phyloP scores from a whole-genome alignment of 2,888 invertebrate genomes.

The Globia sparganii region DNA sequence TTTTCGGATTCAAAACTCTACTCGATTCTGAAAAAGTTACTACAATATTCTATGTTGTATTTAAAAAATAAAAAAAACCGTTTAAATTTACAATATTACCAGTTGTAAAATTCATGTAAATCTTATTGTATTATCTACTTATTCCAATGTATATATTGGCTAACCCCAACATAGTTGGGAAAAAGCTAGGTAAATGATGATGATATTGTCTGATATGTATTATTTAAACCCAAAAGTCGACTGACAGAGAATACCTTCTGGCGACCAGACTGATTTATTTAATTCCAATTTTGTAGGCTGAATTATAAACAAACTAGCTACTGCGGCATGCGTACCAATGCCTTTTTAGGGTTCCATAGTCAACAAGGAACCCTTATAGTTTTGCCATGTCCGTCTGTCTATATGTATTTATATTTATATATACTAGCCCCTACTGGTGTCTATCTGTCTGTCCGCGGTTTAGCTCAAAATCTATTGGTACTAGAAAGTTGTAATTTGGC shows the following conservation, averaged over 20 bases:
- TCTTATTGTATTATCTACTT: not conserved
- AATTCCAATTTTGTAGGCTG: not conserved
- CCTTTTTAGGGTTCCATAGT: too few species aligned
- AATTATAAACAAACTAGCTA: not conserved
- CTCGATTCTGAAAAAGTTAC: not conserved
- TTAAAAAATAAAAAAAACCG: not conserved
- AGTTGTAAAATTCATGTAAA: not conserved
- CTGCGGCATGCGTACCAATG: not conserved
- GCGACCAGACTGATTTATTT: not conserved
- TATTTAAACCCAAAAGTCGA: not conserved
- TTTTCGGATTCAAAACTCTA: not conserved
- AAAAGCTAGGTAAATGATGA: too few species aligned
- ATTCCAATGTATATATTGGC: not conserved
- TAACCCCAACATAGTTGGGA: too few species aligned
- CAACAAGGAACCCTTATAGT: too few species aligned
- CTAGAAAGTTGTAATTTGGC: too few species aligned
- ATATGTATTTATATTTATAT: too few species aligned
- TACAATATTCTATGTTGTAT: not conserved
- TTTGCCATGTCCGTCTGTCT: too few species aligned
- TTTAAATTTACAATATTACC: not conserved
- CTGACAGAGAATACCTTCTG: not conserved
- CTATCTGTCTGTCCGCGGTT: too few species aligned
- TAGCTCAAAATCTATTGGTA: too few species aligned
- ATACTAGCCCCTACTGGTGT: too few species aligned
- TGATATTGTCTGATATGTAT: not conserved